Evolutionary conservation across 2,113 vertebrate genomes (phyloP).

Genomic region (Paraplagusia blochii): DNA sequence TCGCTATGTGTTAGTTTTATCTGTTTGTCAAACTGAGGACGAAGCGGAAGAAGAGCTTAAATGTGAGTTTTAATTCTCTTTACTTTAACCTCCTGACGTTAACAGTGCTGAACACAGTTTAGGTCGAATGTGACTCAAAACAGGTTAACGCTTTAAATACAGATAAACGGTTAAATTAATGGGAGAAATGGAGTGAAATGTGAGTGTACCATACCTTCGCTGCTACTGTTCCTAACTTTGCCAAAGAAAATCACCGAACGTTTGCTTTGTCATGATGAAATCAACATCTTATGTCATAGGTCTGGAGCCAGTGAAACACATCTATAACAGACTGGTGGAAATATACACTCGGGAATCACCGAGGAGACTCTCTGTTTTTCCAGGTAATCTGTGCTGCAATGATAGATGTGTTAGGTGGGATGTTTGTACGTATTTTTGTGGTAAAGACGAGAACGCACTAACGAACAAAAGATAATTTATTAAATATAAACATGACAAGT

Average conservation of each 20-base stretch:
- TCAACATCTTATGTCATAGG: conserved; percentile 28
- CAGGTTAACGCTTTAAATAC: no score
- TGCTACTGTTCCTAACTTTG: no score
- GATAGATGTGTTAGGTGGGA: not conserved
- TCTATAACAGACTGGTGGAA: conserved; percentile 45
- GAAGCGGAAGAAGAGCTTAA: conserved; percentile 10
- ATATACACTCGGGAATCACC: conserved; percentile 29
- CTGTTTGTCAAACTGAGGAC: conserved; percentile 31
- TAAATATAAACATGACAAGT: no score
- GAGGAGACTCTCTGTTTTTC: conserved; percentile 41
- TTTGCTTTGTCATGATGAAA: no score
- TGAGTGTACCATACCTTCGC: no score
- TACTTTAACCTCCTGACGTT: not conserved
- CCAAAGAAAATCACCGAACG: no score
- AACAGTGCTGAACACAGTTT: not conserved
- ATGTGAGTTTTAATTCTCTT: conserved; percentile 41
- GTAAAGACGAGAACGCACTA: no score
- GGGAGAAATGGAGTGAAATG: no score
- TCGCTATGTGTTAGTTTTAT: conserved; percentile 56
- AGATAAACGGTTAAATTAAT: no score
- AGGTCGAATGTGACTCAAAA: not conserved
- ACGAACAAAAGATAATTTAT: no score
- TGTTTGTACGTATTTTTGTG: no score
- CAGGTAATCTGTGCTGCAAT: conserved; percentile 47
- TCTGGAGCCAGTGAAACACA: conserved; percentile 47